Evolutionary conservation across 2,888 invertebrate species (phyloP), one percentile per base, ranked within the genome.

Genomic region (Geotrupes spiniger): DNA sequence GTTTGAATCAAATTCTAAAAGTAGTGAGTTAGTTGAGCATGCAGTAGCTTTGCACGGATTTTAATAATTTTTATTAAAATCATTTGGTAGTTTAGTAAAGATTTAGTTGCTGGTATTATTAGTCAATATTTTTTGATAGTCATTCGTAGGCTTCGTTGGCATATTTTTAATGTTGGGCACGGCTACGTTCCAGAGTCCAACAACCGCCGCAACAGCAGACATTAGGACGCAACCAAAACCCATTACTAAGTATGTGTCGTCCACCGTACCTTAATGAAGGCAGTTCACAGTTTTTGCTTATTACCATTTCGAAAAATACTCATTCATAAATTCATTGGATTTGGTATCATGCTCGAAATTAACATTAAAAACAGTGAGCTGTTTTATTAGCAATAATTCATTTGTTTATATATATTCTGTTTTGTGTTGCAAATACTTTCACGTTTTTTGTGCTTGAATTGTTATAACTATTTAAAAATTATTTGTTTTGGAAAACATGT

Each of bases 121-220:
- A 39, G 43, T 31, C 15, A 28, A 38, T 41, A 40, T 52, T 62
- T 62, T 58, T 48, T 54, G 49, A 52, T 56, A 62, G 64, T 65
- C 59, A 59, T 66, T 62, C 65, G 61, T 57, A 58, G 58, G 60
- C 56, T 61, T 53, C 57, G 54, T 52, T 55, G 53, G 57, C 43
- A 49, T 42, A 42, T 63, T 62, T 55, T 64, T 61, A 68, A 69
- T 70, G 63, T 66, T 65, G 66, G 66, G 56, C 65, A 63, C 66
- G 64, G 68, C 62, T 70, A 66, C 68, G 65, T 72, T 73, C 69
- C 72, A 73, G 72, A 71, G 66, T 66, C 57, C 58, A 53, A 69
- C 66, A 65, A 65, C 68, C 66, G 68, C 53, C 63, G 63, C 57
- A 37, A 31, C 42, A 43, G 33, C 49, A 49, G 49, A 49, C 49